Base-by-base conservation (phyloP, 2,888 invertebrate genomes). In the Euzetes globulus region DNA sequence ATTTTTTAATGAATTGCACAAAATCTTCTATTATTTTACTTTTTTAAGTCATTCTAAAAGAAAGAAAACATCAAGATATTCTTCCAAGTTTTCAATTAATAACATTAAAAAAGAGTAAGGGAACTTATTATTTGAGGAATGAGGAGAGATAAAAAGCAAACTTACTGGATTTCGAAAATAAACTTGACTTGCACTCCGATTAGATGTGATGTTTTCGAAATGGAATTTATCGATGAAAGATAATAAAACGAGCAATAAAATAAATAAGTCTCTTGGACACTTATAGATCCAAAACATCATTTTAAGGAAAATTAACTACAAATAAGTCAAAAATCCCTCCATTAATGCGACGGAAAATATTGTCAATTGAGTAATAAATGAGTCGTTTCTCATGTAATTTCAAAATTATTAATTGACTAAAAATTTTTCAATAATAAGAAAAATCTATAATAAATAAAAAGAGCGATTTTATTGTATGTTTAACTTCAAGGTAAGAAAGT, bases 401-500 rank as follows among this genome's bases (percentile, higher is more conserved):
- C 25, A 19, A 19, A 25, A 50, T 17, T n/a, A 50, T n/a, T 52
- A 25, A 52, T 19, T 52, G 19, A 52, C 25, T 52, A 5, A 52
- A 52, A 52, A 13, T 25, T 52, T 52, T 7, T 22, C 25, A 52
- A 22, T 22, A 25, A 22, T 19, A 22, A 52, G 6, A 52, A 52
- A 50, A 52, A 22, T 52, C 52, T 52, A 22, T 22, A 41, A 22
- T 60, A 29, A 25, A 60, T 27, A 29, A 25, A 27, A 60, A 60
- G n/a, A n/a, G n/a, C n/a, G n/a, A n/a, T n/a, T 29, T 60, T 22
- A 25, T 33, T 63, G 63, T n/a, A 33, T 63, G 37, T 4, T 17
- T 37, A 3, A 63, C 63, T 63, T 63, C 63, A 63, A 63, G 63
- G 63, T 63, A 63, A 63, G 63, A 19, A 19, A 63, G 37, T 29